phyloP scores from a whole-genome alignment of 2,888 invertebrate species.

The Cistogaster globosa region DNA sequence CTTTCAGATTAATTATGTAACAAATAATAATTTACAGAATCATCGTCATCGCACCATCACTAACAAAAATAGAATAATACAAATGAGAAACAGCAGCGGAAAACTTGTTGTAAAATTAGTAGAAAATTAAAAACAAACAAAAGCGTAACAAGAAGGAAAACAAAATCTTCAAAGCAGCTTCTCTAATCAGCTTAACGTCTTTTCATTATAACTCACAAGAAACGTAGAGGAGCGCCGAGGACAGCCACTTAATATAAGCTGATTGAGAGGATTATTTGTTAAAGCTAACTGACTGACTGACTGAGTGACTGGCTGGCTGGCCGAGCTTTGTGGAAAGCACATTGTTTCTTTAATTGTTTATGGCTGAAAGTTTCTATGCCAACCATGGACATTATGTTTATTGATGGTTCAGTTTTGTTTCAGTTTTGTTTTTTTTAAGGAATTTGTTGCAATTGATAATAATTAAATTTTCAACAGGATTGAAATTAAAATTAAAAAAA shows the following conservation, averaged over 20 bases:
- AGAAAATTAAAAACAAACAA: conserved; percentile 33
- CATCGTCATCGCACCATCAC: conserved; percentile 19
- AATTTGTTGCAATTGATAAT: conserved; percentile 54
- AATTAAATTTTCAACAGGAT: conserved; percentile 55
- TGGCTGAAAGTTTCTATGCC: too few relatives aligned
- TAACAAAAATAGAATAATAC: conserved; percentile 18
- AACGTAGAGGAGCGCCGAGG: not conserved
- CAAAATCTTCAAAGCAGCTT: conserved; percentile 59
- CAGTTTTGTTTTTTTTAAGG: not conserved
- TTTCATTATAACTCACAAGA: conserved; percentile 23
- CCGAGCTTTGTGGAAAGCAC: not conserved
- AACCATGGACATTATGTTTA: not conserved
- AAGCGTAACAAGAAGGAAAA: not conserved
- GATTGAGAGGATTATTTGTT: conserved; percentile 40
- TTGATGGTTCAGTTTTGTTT: not conserved
- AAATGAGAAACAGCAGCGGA: conserved; percentile 12
- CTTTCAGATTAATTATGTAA: conserved; percentile 77
- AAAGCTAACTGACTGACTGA: not conserved
- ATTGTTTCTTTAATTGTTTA: too few relatives aligned
- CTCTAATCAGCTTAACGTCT: conserved; percentile 77
- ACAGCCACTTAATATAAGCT: conserved; percentile 39
- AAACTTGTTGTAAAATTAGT: not conserved
- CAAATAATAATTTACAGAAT: conserved; percentile 77
- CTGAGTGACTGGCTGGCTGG: not conserved
- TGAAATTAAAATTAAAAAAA: conserved; percentile 38